Base-by-base conservation (phyloP, 2,888 invertebrate species). In the Acronicta alni region DNA sequence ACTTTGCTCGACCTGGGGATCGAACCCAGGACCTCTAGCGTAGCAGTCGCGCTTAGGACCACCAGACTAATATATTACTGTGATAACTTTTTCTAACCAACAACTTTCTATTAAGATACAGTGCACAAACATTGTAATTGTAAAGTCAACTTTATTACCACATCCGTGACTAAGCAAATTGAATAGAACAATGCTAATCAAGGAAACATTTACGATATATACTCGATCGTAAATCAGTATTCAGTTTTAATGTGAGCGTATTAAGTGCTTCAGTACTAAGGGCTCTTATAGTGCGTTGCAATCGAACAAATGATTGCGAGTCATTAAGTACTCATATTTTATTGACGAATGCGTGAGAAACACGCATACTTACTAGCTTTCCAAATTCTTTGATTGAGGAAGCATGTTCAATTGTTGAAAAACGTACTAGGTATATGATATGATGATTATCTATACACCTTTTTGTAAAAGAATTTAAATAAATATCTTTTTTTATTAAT, bases 161-260 rank as follows among this genome's bases (percentile, higher is more conserved):
- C 59, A 45, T 53, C 45, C 59, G 46, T 55, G 56, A 56, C 54
- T 67, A 47, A 60, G 62, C 64, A 67, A 66, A 70, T 72, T 68
- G 64, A 61, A 75, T 57, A 57, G 76, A 84, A 87, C 85, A 87
- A 86, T 83, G 56, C 75, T 78, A 84, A 85, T 84, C 77, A 84
- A 70, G 79, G 72, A 77, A 82, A 82, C 73, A 66, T 83, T 84
- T 81, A 86, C 75, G 67, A 12, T 30, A 74, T 57, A 44, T 55
- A 66, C 52, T 37, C 17, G 58, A 55, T 78, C 77, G 75, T 86
- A 80, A 85, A 81, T 83, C 76, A 77, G 65, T 72, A 67, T 57
- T 74, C 63, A 75, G 68, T 72, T 62, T 51, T 72, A 63, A 67
- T 63, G 55, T 59, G 53, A 48, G 14, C 67, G 66, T 46, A 77